Percentiles rank a stretch among this genome's conserved stretches.
These are phyloP conservation scores for Octopus sinensis DNA, from an alignment of 1,140 invertebrate species.

Conservation along the genomic window DNA sequence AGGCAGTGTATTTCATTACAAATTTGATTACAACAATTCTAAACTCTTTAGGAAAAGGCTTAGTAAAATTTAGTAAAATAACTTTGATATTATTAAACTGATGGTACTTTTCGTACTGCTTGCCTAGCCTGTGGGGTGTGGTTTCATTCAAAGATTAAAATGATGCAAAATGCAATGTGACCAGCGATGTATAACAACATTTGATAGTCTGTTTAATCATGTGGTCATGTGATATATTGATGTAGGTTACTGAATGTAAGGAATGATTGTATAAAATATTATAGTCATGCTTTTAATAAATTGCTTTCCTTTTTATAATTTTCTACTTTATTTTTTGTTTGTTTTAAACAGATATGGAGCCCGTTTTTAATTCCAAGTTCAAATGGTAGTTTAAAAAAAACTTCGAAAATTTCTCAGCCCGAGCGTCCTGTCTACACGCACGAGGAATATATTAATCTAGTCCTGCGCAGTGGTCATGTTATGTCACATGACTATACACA, in stretches of 20 bases:
- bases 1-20: too few relatives aligned
- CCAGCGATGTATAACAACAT: too few relatives aligned
- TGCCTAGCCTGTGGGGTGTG: too few relatives aligned
- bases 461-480: conserved; percentile 71
- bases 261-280: background rate
- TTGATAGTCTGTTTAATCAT: too few relatives aligned
- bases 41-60: too few relatives aligned
- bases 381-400: conserved; percentile 11
- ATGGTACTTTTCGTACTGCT: too few relatives aligned
- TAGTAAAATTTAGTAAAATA: too few relatives aligned
- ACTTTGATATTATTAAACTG: too few relatives aligned
- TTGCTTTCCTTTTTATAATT: background rate
- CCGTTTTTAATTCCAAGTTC: conserved; percentile 63
- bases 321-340: background rate
- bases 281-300: background rate
- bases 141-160: too few relatives aligned
- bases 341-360: conserved; percentile 70
- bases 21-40: too few relatives aligned
- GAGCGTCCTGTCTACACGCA: conserved; percentile 78
- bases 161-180: too few relatives aligned
- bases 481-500: conserved; percentile 66
- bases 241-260: background rate
- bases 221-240: too few relatives aligned
- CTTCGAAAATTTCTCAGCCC: conserved; percentile 18
- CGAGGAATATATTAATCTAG: conserved; percentile 79